A percentile compares a stretch with the other conserved stretches of the same genome.
Evolutionary conservation across 2,113 vertebrate species (phyloP).

Genomic region (Amphilophus citrinellus): DNA sequence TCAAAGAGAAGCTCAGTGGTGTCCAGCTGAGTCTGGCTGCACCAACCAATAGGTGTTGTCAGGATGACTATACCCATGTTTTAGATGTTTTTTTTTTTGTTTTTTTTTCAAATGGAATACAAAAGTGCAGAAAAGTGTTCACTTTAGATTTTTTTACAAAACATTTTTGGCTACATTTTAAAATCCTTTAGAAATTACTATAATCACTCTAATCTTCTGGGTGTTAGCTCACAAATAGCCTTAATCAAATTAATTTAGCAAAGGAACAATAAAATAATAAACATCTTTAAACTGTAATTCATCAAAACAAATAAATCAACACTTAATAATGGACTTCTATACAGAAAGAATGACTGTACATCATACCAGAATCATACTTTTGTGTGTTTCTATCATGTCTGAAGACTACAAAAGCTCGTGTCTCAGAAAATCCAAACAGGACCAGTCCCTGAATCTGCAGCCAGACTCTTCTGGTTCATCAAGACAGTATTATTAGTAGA

Average conservation of each 20-base stretch:
- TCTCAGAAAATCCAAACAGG: not conserved
- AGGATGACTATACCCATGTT: too few relatives aligned
- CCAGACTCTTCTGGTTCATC: not conserved
- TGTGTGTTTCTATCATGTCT: too few relatives aligned
- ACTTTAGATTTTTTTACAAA: too few relatives aligned
- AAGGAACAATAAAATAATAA: not conserved
- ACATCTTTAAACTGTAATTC: too few relatives aligned
- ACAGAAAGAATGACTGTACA: not conserved
- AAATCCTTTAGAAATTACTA: not conserved
- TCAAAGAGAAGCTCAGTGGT: conserved; percentile 61
- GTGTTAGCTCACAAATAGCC: not conserved
- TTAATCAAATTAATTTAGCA: too few relatives aligned
- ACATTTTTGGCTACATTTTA: not conserved
- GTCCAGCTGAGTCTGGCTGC: conserved; percentile 34
- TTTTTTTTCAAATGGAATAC: too few relatives aligned
- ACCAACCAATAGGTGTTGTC: too few relatives aligned
- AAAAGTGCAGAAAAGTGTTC: too few relatives aligned
- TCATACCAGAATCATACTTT: too few relatives aligned
- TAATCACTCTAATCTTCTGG: not conserved
- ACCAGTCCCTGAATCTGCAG: conserved; percentile 1
- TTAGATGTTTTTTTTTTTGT: too few relatives aligned
- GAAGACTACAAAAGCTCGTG: not conserved
- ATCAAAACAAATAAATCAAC: too few relatives aligned
- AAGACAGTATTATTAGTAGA: not conserved
- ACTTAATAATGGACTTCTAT: not conserved